Evolutionary conservation across 2,888 invertebrate genomes (phyloP).

Genomic region (Gryllus longicercus): DNA sequence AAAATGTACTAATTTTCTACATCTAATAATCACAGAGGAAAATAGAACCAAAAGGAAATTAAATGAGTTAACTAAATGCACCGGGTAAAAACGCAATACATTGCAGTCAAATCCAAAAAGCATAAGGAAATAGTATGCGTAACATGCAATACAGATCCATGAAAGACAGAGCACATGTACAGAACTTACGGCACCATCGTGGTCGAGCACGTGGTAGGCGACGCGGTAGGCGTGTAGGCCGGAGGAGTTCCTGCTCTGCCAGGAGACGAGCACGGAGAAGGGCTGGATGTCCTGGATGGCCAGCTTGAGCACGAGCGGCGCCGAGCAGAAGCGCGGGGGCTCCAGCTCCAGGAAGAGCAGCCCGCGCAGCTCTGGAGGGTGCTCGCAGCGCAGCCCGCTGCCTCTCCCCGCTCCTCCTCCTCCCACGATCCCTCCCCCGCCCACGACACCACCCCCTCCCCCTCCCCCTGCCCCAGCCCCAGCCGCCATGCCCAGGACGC

Average conservation of each 20-base stretch:
- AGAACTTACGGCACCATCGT: slow-evolving; percentile 54
- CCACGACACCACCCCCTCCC: slow-evolving; percentile 29
- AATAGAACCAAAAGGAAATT: too few species aligned
- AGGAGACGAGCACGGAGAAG: slow-evolving; percentile 79
- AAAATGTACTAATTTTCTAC: too few species aligned
- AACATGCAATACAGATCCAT: too few species aligned
- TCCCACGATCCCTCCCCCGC: not conserved
- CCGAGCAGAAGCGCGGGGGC: slow-evolving; percentile 78
- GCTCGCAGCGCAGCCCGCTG: slow-evolving; percentile 67
- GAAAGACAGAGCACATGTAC: too few species aligned
- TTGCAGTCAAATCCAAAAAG: not conserved
- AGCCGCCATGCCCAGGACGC: slow-evolving; percentile 32
- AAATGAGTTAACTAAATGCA: not conserved
- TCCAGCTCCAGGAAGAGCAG: slow-evolving; percentile 71
- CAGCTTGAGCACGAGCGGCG: slow-evolving; percentile 75
- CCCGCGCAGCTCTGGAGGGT: slow-evolving; percentile 76
- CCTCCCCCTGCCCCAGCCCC: too few species aligned
- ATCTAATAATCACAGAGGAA: too few species aligned
- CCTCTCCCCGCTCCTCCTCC: slow-evolving; percentile 37
- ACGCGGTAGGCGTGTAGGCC: slow-evolving; percentile 81
- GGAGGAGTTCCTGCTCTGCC: slow-evolving; percentile 79
- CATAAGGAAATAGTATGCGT: not conserved
- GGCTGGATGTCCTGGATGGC: slow-evolving; percentile 86
- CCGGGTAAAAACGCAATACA: not conserved
- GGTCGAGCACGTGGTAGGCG: slow-evolving; percentile 71